Evolutionary conservation across 2,113 vertebrate genomes (phyloP), one percentile per base, ranked within the genome.

Genomic region (Acanthochromis polyacanthus): DNA sequence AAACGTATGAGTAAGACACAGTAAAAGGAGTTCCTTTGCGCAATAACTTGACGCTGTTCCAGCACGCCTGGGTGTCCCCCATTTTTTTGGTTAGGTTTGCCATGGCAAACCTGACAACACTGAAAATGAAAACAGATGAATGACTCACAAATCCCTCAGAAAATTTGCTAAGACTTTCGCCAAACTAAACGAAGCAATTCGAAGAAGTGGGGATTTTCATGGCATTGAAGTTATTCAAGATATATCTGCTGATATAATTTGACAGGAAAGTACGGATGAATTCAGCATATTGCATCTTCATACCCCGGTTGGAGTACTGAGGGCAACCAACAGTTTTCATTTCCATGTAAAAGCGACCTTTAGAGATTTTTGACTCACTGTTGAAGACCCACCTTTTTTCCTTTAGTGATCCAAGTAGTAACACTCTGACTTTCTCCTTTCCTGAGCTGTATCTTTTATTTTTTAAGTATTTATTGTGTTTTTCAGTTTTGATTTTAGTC

Each of bases 81-180:
- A 0, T 32, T 55, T 40, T 6, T 52, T 8, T 7, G 59, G 61
- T 52, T 8, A 9, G 59, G 61, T 52, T 90, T 68, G 14, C 80
- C 87, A 75, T 85, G 40, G 11, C n/a, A 81, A 86, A 63, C 73
- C 58, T 57, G 36, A 77, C 43, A 23, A 15, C 43, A 14, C 30
- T 40, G 14, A 72, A 64, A 73, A 19, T 0, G 1, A 64, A 74
- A 40, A 1, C 23, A 30, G 2, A 70, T 4, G 23, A 30, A 45
- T 19, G 38, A 72, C 45, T 58, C 62, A 75, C 8, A 10, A 36
- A 9, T 19, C n/a, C 3, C 64, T 45, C 40, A 22, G 20, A 0
- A 20, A 28, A 66, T 11, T 12, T 6, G 25, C 1, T 32, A 0
- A 16, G 3, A 2, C 1, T 6, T 17, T 52, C 4, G 1, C 50